Evolutionary conservation across 2,113 vertebrate genomes (phyloP).

Genomic region (Phalacrocorax pelagicus): DNA sequence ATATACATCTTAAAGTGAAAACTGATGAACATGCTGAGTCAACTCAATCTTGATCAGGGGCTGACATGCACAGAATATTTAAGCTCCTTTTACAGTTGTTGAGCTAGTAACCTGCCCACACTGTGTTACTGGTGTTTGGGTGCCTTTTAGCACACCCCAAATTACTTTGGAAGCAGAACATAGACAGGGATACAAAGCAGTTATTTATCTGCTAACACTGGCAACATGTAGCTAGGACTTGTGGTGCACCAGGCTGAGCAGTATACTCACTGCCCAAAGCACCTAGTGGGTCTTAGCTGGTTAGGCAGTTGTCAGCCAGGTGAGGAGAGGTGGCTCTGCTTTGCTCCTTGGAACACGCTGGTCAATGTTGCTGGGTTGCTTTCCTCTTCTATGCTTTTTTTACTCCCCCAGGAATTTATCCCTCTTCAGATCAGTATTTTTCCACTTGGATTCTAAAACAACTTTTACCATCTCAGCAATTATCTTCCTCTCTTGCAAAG

Average conservation of each 20-base stretch:
- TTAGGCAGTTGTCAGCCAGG: not conserved
- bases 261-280: not conserved
- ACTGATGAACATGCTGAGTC: not conserved
- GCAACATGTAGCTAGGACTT: fast-evolving
- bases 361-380: not conserved
- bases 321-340: not conserved
- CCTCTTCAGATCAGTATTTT: not conserved
- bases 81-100: not conserved
- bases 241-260: not conserved
- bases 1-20: not conserved
- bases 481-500: not conserved
- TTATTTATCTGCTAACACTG: not conserved
- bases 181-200: not conserved
- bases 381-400: not conserved
- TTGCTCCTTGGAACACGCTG: not conserved
- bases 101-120: not conserved
- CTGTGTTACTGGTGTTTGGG: not conserved
- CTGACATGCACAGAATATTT: not conserved
- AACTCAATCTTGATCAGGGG: not conserved
- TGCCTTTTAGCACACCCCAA: not conserved
- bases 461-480: not conserved
- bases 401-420: not conserved
- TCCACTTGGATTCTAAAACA: not conserved
- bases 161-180: not conserved
- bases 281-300: not conserved